These are phyloP conservation scores for Lamellibrachia satsuma DNA, from an alignment of 2,888 invertebrate genomes.

Conservation along the genomic window DNA sequence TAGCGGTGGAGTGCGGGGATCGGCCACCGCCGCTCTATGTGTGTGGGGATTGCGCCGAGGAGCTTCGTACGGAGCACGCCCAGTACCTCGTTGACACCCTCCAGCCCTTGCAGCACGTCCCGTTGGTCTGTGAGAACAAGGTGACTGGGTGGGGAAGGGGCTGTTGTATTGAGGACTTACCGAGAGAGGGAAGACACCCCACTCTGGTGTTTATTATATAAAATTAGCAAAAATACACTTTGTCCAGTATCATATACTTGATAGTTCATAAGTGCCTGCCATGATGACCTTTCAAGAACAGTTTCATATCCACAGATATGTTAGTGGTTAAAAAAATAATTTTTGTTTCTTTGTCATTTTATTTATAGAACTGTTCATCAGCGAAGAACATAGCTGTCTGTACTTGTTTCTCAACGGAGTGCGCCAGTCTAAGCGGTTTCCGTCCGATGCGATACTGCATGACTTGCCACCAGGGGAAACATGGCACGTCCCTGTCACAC, in stretches of 20 bases:
- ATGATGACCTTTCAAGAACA: too few relatives aligned
- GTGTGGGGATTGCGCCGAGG: constrained; percentile 89
- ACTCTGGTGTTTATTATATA: background rate
- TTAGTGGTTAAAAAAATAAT: background rate
- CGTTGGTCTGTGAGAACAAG: constrained; percentile 95
- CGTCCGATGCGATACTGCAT: constrained; percentile 83
- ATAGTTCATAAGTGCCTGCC: too few relatives aligned
- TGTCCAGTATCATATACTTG: too few relatives aligned
- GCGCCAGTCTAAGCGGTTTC: constrained; percentile 94
- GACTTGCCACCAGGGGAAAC: constrained; percentile 58
- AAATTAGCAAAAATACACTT: too few relatives aligned
- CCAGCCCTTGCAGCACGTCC: constrained; percentile 93
- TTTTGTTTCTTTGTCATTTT: background rate
- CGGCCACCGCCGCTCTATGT: constrained; percentile 92
- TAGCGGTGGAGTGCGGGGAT: constrained; percentile 61
- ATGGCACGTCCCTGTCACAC: constrained; percentile 69
- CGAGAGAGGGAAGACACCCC: background rate
- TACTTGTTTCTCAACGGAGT: constrained; percentile 96
- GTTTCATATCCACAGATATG: too few relatives aligned
- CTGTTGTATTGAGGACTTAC: background rate
- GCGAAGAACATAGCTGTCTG: constrained; percentile 89
- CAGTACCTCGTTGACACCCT: constrained; percentile 72
- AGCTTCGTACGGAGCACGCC: constrained; percentile 65
- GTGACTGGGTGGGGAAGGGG: constrained; percentile 40
- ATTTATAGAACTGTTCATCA: constrained; percentile 85